A percentile compares a stretch with the other conserved stretches of the same genome.
These are phyloP conservation scores for Smithornis capensis DNA, from an alignment of 2,113 vertebrate genomes.

Conservation along the genomic window DNA sequence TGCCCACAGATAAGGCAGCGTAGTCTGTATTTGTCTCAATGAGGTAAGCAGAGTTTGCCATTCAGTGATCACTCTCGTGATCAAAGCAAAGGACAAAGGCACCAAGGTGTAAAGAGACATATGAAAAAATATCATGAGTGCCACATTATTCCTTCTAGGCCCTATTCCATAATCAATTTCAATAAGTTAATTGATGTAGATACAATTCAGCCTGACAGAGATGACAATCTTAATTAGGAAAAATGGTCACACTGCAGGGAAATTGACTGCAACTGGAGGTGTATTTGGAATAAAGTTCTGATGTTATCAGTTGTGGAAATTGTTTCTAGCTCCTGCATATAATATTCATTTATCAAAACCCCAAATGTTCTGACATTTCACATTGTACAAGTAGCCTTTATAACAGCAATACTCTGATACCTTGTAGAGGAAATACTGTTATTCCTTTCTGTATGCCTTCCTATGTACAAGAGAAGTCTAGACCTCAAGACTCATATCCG, in stretches of 20 bases:
- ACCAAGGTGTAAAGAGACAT: neutral
- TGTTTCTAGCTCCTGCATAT: neutral
- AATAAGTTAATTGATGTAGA: slow-evolving; percentile 33
- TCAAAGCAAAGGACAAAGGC: neutral
- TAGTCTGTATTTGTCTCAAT: neutral
- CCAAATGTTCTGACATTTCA: neutral
- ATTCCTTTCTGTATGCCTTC: neutral
- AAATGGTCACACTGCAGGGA: neutral
- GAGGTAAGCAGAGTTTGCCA: neutral
- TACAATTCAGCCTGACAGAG: slow-evolving; percentile 6
- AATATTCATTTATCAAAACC: neutral
- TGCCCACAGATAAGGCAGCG: neutral
- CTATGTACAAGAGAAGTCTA: neutral
- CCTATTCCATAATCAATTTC: slow-evolving; percentile 19
- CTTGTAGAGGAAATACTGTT: neutral
- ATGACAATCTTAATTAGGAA: slow-evolving; percentile 22
- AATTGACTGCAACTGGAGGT: neutral
- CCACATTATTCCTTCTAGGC: neutral
- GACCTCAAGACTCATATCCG: rapidly evolving
- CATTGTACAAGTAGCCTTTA: neutral
- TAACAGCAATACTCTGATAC: neutral
- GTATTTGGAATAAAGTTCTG: neutral
- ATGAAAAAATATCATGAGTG: neutral
- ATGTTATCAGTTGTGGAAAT: neutral
- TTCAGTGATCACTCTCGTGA: neutral